Evolutionary conservation across 2,797 vertebrate species (phyloP), one percentile per base, ranked within the genome.

Genomic region (Lates japonicus): DNA sequence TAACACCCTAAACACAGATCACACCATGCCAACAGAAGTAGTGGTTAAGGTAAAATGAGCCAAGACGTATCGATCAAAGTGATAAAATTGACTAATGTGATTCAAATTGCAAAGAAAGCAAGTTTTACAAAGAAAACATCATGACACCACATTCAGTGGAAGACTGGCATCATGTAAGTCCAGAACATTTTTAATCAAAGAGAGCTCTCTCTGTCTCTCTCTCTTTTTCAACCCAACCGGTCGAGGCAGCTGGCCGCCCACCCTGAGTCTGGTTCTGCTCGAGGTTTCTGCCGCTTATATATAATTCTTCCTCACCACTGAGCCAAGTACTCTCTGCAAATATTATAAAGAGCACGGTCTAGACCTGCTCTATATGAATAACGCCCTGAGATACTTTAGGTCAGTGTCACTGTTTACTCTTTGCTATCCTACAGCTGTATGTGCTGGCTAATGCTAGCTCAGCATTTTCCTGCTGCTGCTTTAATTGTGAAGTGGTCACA

Each of bases 401-500:
- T 60, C 42, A 13, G 25, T 11, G 14, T 19, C 33, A 12, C 35
- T 68, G 37, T 31, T 29, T 41, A 29, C 9, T 54, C 2, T 39
- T 61, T 1, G 13, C 12, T 58, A 12, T 52, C 65, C 29, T 70
- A 2, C 33, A 33, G 19, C 19, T 10, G 1, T 31, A 46, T 31
- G 54, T 29, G 58, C n/a, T 41, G 35, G 25, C 57, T 52, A 35
- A 44, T 52, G 25, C 44, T 17, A 41, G 49, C n/a, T 37, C 19
- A 16, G 42, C 20, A 42, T 20, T 51, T 20, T 75, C n/a, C 44
- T 70, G 69, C 48, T 49, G 31, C 14, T 35, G 25, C 25, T 42
- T 13, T 42, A 42, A 54, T 25, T 54, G 66, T 55, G 41, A 58
- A 49, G 35, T 31, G 19, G 20, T 46, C 67, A n/a, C 51, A 78